phyloP scores from a whole-genome alignment of 2,113 vertebrate species.

The Rallus limicola region DNA sequence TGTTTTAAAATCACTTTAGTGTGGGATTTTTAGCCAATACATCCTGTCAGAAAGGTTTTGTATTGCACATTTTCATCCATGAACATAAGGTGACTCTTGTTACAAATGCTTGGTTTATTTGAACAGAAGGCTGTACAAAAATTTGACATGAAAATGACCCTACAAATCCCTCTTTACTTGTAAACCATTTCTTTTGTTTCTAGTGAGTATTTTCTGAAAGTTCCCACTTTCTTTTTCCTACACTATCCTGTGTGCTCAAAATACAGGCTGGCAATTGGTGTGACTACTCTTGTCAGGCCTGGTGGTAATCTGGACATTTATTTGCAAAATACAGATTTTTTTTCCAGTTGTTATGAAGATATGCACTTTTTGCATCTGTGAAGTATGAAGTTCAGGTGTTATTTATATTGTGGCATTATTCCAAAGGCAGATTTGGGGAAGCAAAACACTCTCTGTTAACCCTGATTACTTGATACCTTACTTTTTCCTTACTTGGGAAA shows the following conservation, averaged over 20 bases:
- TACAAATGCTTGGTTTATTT: background rate
- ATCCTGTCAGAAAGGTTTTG: background rate
- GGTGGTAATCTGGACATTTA: background rate
- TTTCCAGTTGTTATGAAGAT: background rate
- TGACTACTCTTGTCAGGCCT: background rate
- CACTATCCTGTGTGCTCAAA: background rate
- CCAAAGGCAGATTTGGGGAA: background rate
- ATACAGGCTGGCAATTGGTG: background rate
- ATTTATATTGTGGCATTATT: slow-evolving; percentile 3
- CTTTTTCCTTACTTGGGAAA: background rate
- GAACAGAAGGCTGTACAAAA: background rate
- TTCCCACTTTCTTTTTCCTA: background rate
- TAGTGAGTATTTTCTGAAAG: background rate
- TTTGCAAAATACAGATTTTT: background rate
- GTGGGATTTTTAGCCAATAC: background rate
- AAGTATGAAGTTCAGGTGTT: background rate
- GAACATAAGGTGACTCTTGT: background rate
- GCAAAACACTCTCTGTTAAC: background rate
- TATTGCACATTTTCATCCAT: background rate
- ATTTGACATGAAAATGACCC: background rate
- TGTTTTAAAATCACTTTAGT: background rate
- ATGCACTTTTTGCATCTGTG: background rate
- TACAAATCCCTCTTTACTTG: background rate
- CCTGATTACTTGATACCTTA: background rate
- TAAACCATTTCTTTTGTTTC: background rate